These are phyloP conservation scores for Cephalopterus ornatus DNA, from an alignment of 2,113 vertebrate genomes.

Conservation along the genomic window DNA sequence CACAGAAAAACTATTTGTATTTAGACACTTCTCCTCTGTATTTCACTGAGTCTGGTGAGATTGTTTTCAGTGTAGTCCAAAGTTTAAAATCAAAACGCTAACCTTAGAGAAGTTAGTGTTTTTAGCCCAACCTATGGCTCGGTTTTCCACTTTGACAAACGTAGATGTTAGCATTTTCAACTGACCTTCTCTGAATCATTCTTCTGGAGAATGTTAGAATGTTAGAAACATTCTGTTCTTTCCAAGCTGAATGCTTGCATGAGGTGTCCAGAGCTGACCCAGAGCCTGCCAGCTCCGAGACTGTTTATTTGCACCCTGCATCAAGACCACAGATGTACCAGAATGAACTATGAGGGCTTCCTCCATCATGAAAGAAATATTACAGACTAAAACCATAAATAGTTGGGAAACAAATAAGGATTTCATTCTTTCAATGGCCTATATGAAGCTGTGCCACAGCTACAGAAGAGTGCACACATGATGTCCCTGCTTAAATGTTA, in stretches of 20 bases:
- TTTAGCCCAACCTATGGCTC: background rate
- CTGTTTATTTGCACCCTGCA: background rate
- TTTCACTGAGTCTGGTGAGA: background rate
- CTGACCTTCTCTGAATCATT: background rate
- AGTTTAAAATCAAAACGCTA: background rate
- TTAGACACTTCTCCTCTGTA: background rate
- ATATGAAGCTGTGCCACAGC: background rate
- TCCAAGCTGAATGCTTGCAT: background rate
- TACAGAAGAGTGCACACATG: background rate
- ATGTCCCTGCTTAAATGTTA: background rate
- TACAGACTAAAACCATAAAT: background rate
- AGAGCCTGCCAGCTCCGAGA: background rate
- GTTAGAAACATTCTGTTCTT: background rate
- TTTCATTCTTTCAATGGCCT: background rate
- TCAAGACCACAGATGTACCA: background rate
- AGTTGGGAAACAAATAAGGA: background rate
- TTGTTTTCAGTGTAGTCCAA: background rate
- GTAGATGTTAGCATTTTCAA: background rate
- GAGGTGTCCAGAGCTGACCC: background rate
- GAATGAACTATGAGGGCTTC: background rate
- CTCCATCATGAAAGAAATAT: background rate
- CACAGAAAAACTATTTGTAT: background rate
- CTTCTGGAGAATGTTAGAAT: too few species aligned
- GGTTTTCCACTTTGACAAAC: background rate
- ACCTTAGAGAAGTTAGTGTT: background rate